These are phyloP conservation scores for Mythimna loreyi DNA, from an alignment of 2,888 invertebrate species.

Conservation along the genomic window DNA sequence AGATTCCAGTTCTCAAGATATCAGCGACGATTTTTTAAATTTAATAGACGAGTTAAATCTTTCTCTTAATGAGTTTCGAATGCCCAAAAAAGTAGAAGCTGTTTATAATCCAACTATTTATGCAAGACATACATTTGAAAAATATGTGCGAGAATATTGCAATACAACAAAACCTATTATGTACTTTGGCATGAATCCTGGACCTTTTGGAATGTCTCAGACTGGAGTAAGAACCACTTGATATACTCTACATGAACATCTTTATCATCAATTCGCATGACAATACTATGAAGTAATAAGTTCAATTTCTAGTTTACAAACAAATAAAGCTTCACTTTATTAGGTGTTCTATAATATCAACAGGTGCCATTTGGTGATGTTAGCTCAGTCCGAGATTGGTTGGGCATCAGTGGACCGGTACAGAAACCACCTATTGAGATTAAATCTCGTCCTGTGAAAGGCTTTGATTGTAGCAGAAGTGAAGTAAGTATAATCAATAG, in stretches of 20 bases:
- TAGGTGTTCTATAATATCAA: conserved; percentile 14
- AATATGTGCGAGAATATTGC: conserved; percentile 94
- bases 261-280: neutral
- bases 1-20: conserved; percentile 46
- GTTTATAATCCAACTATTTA: conserved; percentile 97
- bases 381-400: conserved; percentile 94
- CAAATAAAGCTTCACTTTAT: neutral
- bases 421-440: conserved; percentile 93
- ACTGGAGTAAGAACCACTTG: conserved; percentile 93
- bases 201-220: conserved; percentile 99
- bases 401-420: conserved; percentile 93
- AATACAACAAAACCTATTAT: conserved; percentile 93
- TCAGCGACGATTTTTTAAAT: conserved; percentile 78
- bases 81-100: conserved; percentile 91
- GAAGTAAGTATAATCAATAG: conserved; percentile 73
- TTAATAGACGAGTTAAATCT: conserved; percentile 82
- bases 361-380: conserved; percentile 98
- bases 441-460: conserved; percentile 92
- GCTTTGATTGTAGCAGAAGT: conserved; percentile 91
- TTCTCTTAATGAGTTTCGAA: conserved; percentile 83
- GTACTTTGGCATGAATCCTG: conserved; percentile 98
- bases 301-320: neutral
- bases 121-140: conserved; percentile 94
- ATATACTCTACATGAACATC: neutral
- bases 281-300: neutral